These are phyloP conservation scores for Macrobrachium nipponense DNA, from an alignment of 1,140 invertebrate genomes.

Conservation along the genomic window DNA sequence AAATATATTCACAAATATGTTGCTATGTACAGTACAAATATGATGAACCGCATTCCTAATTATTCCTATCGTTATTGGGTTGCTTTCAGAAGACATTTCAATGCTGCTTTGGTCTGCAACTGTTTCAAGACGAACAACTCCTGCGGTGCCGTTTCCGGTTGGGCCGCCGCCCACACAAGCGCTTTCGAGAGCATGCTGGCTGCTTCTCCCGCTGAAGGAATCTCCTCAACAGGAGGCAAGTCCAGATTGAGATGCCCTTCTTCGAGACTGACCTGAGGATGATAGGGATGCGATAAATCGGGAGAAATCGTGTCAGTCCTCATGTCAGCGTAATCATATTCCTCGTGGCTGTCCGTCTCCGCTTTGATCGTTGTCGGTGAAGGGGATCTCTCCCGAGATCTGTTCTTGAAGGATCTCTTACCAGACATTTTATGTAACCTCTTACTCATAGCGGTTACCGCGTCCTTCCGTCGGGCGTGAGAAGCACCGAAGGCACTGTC, in stretches of 20 bases:
- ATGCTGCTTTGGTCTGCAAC: slow-evolving; percentile 46
- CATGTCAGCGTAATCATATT: not conserved
- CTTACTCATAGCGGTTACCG: not conserved
- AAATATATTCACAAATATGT: not conserved
- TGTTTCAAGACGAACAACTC: slow-evolving; percentile 47
- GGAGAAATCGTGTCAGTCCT: not conserved
- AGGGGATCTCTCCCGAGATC: slow-evolving; percentile 1
- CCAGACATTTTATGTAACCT: not conserved
- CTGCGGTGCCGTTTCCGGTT: slow-evolving; percentile 49
- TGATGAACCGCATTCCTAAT: too few relatives aligned
- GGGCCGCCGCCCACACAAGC: slow-evolving; percentile 51
- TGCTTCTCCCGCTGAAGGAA: slow-evolving; percentile 43
- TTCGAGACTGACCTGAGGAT: slow-evolving; percentile 41
- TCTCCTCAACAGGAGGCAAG: slow-evolving; percentile 42
- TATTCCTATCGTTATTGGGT: slow-evolving; percentile 11
- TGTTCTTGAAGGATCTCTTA: too few relatives aligned
- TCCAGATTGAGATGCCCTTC: slow-evolving; percentile 33
- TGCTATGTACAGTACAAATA: slow-evolving; percentile 1
- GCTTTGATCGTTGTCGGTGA: not conserved
- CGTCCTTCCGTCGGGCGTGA: not conserved
- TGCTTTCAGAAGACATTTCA: slow-evolving; percentile 6
- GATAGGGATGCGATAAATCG: slow-evolving; percentile 2
- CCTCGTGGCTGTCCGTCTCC: not conserved
- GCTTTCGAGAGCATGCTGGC: slow-evolving; percentile 39
- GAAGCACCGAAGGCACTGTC: not conserved